Conservation (phyloP, 1,140 invertebrate species). For the Hyles euphorbiae region DNA sequence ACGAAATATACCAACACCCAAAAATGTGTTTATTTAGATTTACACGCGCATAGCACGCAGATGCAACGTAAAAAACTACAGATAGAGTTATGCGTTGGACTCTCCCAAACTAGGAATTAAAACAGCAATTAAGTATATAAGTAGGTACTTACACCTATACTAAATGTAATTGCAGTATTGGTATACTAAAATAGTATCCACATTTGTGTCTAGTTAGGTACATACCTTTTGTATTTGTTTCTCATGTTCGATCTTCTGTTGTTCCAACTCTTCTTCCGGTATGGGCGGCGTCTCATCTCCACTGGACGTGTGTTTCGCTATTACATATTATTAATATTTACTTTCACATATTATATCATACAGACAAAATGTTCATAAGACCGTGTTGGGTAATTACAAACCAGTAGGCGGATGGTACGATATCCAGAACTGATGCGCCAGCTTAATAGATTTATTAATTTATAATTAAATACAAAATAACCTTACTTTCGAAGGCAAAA, state of each 20-base stretch:
- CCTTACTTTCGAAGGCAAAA: conserved; percentile 8
- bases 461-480: conserved; percentile 1
- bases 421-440: conserved; percentile 84
- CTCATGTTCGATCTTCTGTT: conserved; percentile 66
- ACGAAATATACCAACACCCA: too few relatives aligned
- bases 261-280: conserved; percentile 61
- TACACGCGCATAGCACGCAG: too few relatives aligned
- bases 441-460: conserved; percentile 39
- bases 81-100: too few relatives aligned
- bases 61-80: too few relatives aligned
- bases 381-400: conserved; percentile 18
- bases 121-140: too few relatives aligned
- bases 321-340: conserved; percentile 19
- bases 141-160: too few relatives aligned
- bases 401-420: conserved; percentile 79
- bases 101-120: too few relatives aligned
- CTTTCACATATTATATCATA: conserved; percentile 6
- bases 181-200: too few relatives aligned
- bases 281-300: conserved; percentile 67
- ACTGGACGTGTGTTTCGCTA: conserved; percentile 54
- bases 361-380: not conserved
- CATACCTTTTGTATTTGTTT: conserved; percentile 59
- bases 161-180: too few relatives aligned
- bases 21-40: too few relatives aligned
- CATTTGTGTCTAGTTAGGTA: not conserved